Evolutionary conservation across 2,797 vertebrate species (phyloP).

Genomic region (Picus viridis): DNA sequence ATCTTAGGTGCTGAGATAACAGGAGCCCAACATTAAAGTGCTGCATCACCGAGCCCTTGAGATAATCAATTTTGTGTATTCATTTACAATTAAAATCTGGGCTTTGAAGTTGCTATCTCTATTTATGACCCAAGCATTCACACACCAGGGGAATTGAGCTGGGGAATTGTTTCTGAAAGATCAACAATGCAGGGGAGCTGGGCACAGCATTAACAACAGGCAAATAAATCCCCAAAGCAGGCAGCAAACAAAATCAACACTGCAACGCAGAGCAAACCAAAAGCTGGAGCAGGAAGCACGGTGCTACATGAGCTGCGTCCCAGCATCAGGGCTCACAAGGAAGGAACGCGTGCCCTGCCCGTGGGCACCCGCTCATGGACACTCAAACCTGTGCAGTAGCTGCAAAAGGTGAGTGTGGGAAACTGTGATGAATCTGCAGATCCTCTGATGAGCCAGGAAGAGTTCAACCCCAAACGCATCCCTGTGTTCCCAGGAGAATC

Average conservation of each 20-base stretch:
- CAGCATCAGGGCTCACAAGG: background rate
- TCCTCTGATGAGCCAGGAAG: too few relatives aligned
- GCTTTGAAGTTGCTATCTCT: conserved; percentile 61
- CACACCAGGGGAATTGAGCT: background rate
- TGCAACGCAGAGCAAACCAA: background rate
- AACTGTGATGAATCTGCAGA: background rate
- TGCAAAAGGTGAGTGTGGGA: background rate
- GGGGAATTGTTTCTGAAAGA: conserved; percentile 36
- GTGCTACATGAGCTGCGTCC: background rate
- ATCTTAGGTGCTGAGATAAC: conserved; percentile 52
- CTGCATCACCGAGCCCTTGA: conserved; percentile 2
- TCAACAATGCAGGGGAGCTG: conserved; percentile 21
- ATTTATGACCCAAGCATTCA: background rate
- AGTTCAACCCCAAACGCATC: too few relatives aligned
- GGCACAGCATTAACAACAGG: background rate
- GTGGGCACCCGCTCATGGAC: accelerated
- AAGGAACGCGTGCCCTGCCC: background rate
- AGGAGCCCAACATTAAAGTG: conserved; percentile 3
- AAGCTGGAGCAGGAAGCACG: background rate
- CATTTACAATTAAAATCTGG: conserved; percentile 65
- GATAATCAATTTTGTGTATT: conserved; percentile 51
- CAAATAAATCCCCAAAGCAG: conserved; percentile 13
- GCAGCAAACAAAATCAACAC: background rate
- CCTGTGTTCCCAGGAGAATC: too few relatives aligned
- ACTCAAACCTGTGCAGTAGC: background rate